Percentiles rank a stretch among this genome's conserved stretches.
Conservation (phyloP, 2,888 invertebrate species). For the Andrena dorsata region DNA sequence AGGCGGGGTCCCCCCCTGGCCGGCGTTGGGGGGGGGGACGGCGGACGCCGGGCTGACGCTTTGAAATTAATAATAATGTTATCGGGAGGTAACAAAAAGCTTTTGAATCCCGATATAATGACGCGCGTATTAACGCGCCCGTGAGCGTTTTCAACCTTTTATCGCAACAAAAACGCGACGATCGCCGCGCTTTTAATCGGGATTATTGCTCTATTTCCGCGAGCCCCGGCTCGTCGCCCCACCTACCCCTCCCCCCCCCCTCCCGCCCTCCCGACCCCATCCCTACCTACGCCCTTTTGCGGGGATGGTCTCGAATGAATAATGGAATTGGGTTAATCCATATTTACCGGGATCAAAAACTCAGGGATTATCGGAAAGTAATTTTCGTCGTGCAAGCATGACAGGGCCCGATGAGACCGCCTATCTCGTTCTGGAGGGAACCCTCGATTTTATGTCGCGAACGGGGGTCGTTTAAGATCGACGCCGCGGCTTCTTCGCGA, state of each 20-base stretch:
- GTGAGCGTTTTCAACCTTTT: constrained; percentile 58
- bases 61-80: constrained; percentile 68
- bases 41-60: constrained; percentile 12
- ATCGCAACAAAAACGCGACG: constrained; percentile 64
- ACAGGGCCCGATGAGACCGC: constrained; percentile 13
- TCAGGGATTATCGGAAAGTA: constrained; percentile 68
- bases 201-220: constrained; percentile 69
- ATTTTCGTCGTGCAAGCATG: constrained; percentile 47
- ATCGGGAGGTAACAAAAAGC: constrained; percentile 64
- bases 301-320: constrained; percentile 55
- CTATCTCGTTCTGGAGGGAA: constrained; percentile 15
- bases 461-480: neutral
- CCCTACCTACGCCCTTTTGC: neutral
- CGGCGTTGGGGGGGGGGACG: neutral
- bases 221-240: constrained; percentile 11
- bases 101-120: constrained; percentile 64
- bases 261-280: constrained; percentile 4
- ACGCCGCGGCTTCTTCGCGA: no score
- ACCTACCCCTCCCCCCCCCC: no score
- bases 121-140: constrained; percentile 63
- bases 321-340: constrained; percentile 71
- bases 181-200: constrained; percentile 64
- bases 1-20: neutral
- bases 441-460: constrained; percentile 7
- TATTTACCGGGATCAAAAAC: constrained; percentile 70